A percentile compares a stretch with the other conserved stretches of the same genome.
These are phyloP conservation scores for Podarcis raffonei DNA, from an alignment of 2,113 vertebrate genomes.

Conservation along the genomic window DNA sequence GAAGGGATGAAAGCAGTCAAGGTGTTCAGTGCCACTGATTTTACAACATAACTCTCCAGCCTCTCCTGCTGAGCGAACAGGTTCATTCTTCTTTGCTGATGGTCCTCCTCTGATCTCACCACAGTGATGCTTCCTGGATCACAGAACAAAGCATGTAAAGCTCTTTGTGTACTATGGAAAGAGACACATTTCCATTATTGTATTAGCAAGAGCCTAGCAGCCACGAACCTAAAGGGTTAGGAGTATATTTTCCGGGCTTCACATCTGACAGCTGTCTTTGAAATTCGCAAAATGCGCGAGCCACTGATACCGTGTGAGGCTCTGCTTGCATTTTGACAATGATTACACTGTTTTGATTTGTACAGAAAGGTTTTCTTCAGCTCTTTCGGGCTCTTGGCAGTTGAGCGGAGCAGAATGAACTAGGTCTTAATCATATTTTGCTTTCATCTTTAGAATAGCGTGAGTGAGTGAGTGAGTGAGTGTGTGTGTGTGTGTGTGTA, in stretches of 20 bases:
- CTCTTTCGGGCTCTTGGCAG: background rate
- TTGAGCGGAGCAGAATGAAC: constrained; percentile 8
- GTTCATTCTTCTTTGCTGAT: background rate
- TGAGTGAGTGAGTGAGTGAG: too few species aligned
- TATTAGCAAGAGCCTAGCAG: background rate
- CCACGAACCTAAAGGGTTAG: background rate
- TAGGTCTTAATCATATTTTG: rapidly evolving
- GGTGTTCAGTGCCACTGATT: background rate
- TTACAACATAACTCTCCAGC: background rate
- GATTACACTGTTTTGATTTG: constrained; percentile 16
- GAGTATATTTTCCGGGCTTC: background rate
- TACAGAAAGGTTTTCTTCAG: background rate
- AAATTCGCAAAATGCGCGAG: background rate
- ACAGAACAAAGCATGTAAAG: constrained; percentile 10
- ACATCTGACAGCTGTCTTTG: background rate
- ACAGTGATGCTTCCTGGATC: constrained; percentile 15
- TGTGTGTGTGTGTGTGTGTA: too few species aligned
- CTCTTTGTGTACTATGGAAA: background rate
- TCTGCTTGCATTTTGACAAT: constrained; percentile 17
- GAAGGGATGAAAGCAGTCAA: background rate
- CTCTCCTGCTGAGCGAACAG: rapidly evolving
- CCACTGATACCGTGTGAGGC: background rate
- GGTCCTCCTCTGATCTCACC: constrained; percentile 3
- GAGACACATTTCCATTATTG: constrained; percentile 24
- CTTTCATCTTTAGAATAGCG: constrained; percentile 2